Conservation (phyloP, 2,113 vertebrate genomes). For the Terrapene triunguis region DNA sequence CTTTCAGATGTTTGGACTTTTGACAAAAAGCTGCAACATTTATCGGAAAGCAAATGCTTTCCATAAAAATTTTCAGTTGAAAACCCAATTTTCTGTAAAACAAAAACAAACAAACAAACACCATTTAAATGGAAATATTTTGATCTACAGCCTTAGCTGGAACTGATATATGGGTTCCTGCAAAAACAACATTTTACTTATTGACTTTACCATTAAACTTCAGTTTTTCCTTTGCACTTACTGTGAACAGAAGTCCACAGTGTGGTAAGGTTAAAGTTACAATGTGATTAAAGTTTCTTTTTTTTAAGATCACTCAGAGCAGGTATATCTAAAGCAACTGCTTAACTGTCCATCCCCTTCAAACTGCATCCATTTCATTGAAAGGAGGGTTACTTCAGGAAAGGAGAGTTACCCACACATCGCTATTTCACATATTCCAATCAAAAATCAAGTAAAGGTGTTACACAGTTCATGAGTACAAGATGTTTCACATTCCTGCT, state of each 20-base stretch:
- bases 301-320: background rate
- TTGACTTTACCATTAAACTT: background rate
- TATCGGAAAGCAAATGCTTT: accelerated
- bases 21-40: background rate
- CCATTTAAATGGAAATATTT: background rate
- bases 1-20: background rate
- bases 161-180: background rate
- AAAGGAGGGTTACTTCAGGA: background rate
- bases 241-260: background rate
- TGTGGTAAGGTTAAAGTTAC: background rate
- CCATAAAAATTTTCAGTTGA: background rate
- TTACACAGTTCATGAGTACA: background rate
- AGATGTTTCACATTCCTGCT: background rate
- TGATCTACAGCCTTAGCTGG: background rate
- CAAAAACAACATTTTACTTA: background rate
- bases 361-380: background rate
- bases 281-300: background rate
- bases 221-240: background rate
- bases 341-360: background rate
- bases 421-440: background rate
- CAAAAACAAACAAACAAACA: background rate
- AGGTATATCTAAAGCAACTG: background rate
- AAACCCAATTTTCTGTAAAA: background rate
- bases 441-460: background rate
- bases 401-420: accelerated